These are phyloP conservation scores for Delphinapterus leucas DNA, from an alignment of 2,113 vertebrate species.

Conservation along the genomic window DNA sequence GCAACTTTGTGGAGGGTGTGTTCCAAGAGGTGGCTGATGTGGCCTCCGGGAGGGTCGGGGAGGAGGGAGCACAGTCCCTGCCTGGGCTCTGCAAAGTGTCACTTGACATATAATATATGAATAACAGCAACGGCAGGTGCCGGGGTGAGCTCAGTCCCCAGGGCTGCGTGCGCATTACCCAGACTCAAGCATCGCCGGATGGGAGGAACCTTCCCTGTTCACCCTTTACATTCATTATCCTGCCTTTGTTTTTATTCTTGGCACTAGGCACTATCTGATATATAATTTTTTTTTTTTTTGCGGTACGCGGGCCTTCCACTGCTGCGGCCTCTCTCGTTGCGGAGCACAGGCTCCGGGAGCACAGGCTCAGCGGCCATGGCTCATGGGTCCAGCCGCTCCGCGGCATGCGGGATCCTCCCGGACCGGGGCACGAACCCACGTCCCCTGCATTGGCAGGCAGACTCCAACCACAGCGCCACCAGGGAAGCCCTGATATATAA, in stretches of 20 bases:
- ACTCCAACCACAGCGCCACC: no score
- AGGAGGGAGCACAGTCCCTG: neutral
- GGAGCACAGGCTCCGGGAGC: no score
- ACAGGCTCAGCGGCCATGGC: no score
- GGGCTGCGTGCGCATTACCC: accelerated
- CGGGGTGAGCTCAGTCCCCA: neutral
- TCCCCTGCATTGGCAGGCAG: no score
- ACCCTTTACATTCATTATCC: accelerated
- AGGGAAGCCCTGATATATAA: no score
- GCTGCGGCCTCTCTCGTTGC: accelerated
- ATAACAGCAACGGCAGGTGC: accelerated
- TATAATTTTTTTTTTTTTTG: no score
- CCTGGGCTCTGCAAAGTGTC: neutral
- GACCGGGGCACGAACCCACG: no score
- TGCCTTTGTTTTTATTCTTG: neutral
- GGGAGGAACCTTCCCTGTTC: neutral
- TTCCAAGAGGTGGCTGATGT: conserved; percentile 60
- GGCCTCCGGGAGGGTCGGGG: neutral
- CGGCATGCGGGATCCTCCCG: no score
- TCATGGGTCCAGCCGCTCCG: no score
- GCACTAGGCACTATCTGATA: no score
- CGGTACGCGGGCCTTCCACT: accelerated
- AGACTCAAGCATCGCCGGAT: accelerated
- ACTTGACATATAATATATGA: accelerated
- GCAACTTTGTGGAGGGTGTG: neutral